Percentiles rank a stretch among this genome's conserved stretches.
Conservation (phyloP, 92 coral and sea anemone genomes). For the Actinostola sp. region DNA sequence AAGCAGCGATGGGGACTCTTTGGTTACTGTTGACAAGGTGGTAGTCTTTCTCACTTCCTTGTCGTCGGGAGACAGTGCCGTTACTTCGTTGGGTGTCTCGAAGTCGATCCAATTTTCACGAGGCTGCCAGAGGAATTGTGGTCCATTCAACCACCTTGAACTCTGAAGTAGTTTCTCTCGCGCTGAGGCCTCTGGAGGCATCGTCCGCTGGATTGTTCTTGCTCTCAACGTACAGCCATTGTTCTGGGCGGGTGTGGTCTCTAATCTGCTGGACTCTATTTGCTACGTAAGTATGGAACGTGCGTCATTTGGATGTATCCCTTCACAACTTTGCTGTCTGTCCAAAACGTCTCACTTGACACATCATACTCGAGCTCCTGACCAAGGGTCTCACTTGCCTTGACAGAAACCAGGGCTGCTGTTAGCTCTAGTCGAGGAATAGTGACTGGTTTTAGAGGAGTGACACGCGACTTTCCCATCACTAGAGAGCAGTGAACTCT, state of each 20-base stretch:
- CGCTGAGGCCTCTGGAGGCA: conserved; percentile 58
- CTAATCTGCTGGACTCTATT: conserved; percentile 67
- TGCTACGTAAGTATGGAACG: conserved; percentile 63
- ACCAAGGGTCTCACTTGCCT: neutral
- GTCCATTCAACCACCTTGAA: conserved; percentile 68
- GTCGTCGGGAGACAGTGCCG: conserved; percentile 27
- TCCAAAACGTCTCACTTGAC: conserved; percentile 7
- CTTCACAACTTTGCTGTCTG: conserved; percentile 17
- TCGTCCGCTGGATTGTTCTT: conserved; percentile 69
- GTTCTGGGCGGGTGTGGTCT: conserved; percentile 55
- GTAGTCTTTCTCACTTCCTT: conserved; percentile 29
- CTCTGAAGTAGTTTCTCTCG: conserved; percentile 44
- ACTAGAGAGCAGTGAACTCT: conserved; percentile 11
- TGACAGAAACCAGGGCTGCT: conserved; percentile 16
- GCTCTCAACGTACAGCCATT: conserved; percentile 66
- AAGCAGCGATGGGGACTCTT: neutral
- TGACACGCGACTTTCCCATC: conserved; percentile 27
- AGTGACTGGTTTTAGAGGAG: conserved; percentile 23
- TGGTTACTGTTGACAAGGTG: conserved; percentile 1
- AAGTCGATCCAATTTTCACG: conserved; percentile 47
- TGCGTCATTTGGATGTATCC: conserved; percentile 20
- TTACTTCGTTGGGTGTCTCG: conserved; percentile 9
- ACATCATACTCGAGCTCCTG: conserved; percentile 11
- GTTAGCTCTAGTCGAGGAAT: conserved; percentile 14
- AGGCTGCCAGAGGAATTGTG: conserved; percentile 59